Base-by-base conservation (phyloP, 2,888 invertebrate genomes). In the Mechanitis mazaeus region DNA sequence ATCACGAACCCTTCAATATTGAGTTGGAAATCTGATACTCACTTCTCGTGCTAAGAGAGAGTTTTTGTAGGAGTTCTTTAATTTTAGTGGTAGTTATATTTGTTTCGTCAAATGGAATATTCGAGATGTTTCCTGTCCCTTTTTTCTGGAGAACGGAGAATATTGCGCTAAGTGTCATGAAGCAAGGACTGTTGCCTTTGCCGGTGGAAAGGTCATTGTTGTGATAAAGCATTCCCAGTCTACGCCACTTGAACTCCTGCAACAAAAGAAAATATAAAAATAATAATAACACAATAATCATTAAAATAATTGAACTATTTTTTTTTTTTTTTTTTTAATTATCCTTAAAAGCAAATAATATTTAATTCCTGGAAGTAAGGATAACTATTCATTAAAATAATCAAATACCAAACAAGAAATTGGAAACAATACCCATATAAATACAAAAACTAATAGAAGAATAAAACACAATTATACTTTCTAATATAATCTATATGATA, bases 121-220 rank as follows among this genome's bases (percentile, higher is more conserved):
- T 88, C 3, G 85, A 92, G 76, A 90, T 90, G 56, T 87, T 84
- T 45, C 92, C 91, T 35, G 92, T 85, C 0, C 85, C 86, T 71
- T 80, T 79, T 67, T 87, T 83, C 69, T 82, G 80, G 31, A 91
- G 75, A 0, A 87, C 88, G 0, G 84, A 80, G 72, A 92, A 94
- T 46, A 95, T 92, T 0, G 94, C 93, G 62, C 93, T 93, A 71
- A 96, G 85, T 3, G 94, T 94, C 76, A 96, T 93, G 80, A 93
- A 94, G 75, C 96, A 96, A 59, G 93, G 93, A 56, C 96, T 95
- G 80, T 95, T 93, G 6, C 95, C 95, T 66, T 91, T 86, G 4
- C 92, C 92, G 31, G 90, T 90, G 0, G 89, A 82, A 12, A 90
- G 84, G 38, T 92, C 92, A 74, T 93, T 91, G 84, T 95, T 95